phyloP scores from a whole-genome alignment of 2,888 invertebrate genomes.

The Stegophylla sp. region DNA sequence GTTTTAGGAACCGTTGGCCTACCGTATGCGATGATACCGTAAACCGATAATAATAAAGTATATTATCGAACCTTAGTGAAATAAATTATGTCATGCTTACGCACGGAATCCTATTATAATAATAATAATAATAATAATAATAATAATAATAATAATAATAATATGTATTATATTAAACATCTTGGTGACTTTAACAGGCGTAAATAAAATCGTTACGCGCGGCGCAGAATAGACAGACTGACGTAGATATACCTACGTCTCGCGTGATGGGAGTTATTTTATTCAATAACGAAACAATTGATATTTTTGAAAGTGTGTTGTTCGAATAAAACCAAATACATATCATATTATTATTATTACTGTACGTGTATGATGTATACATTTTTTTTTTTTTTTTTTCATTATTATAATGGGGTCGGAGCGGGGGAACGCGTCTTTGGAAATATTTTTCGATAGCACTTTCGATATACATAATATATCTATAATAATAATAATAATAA shows the following conservation, averaged over 20 bases:
- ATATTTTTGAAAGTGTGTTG: neutral
- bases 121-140: too few species aligned
- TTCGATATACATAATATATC: too few species aligned
- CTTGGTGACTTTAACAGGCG: slow-evolving; percentile 18
- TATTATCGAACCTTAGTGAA: too few species aligned
- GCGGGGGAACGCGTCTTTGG: neutral
- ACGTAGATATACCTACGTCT: neutral
- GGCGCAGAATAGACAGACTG: neutral
- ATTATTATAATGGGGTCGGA: neutral
- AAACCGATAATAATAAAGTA: too few species aligned
- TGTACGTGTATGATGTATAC: too few species aligned
- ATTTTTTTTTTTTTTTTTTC: neutral
- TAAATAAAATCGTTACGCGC: neutral
- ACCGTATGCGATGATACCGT: too few species aligned
- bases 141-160: too few species aligned
- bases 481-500: too few species aligned
- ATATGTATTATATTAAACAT: neutral
- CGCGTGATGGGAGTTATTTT: slow-evolving; percentile 14
- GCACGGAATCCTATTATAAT: too few species aligned
- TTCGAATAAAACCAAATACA: neutral
- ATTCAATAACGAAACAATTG: neutral
- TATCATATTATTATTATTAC: too few species aligned
- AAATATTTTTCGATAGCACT: neutral
- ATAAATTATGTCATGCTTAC: too few species aligned
- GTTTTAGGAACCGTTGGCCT: too few species aligned